Evolutionary conservation across 2,888 invertebrate species (phyloP), one percentile per base, ranked within the genome.

Genomic region (Blomia tropicalis): DNA sequence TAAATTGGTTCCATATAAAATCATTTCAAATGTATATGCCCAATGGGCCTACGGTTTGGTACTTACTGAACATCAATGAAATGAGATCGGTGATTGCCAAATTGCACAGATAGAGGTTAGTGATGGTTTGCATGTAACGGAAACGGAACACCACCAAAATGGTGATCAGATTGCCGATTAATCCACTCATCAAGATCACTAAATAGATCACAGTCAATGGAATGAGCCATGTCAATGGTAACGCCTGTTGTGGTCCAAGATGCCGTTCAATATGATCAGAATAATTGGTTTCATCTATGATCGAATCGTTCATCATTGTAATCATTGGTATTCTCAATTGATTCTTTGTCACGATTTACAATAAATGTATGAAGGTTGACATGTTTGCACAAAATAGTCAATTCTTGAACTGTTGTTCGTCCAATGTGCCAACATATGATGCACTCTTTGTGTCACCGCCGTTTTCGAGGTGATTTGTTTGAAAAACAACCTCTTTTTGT

Each of bases 81-180:
- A 72, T 68, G 67, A 72, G 69, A 63, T 72, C 73, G 4, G 72
- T 69, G 31, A 72, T 68, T 22, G 72, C 72, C 29, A 73, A 66
- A 65, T 72, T 73, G 68, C 72, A 72, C 5, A 73, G 69, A 66
- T 73, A 71, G 47, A 71, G 71, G 64, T 73, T 73, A 32, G 73
- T 73, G 5, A 72, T 70, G 5, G 70, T 72, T 64, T 71, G 69
- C 73, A 73, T 72, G 67, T 72, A 72, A 60, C 70, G 70, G 56
- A 72, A 70, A 58, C 69, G 68, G 27, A 69, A 68, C 36, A 73
- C 71, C 44, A 73, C 72, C 51, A 73, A 65, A 63, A 72, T 72
- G 1, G 72, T 63, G 41, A 61, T 29, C 1, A 58, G 23, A 41
- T 73, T 73, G 22, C 73, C 73, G 30, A 72, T 66, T 5, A 72